These are phyloP conservation scores for Mantis religiosa DNA, from an alignment of 2,888 invertebrate species.

Conservation along the genomic window DNA sequence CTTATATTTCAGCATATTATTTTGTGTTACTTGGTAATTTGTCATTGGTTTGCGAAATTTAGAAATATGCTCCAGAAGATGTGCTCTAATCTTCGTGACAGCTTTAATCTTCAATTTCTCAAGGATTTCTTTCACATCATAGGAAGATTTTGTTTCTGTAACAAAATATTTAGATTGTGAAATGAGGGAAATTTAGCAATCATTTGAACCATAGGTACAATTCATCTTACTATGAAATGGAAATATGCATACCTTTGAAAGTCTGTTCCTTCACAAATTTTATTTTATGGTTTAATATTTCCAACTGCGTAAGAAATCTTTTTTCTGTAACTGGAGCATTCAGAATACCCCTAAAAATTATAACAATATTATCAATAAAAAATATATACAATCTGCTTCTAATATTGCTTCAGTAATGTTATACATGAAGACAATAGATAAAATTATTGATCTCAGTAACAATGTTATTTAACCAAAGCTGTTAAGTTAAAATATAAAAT, in stretches of 20 bases:
- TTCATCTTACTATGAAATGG: neutral
- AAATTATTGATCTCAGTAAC: too few relatives aligned
- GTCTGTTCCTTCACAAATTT: constrained; percentile 93
- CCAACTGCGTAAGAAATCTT: constrained; percentile 85
- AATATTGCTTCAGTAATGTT: too few relatives aligned
- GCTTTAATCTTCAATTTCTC: constrained; percentile 93
- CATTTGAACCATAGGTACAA: neutral
- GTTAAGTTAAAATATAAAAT: too few relatives aligned
- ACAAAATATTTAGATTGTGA: neutral
- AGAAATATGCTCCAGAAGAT: constrained; percentile 90
- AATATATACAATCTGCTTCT: neutral
- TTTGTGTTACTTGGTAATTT: constrained; percentile 98
- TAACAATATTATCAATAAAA: constrained; percentile 14
- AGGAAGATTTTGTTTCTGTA: constrained; percentile 54
- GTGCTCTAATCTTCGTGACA: constrained; percentile 89
- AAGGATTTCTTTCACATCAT: constrained; percentile 91
- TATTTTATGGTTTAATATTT: constrained; percentile 92
- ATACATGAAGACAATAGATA: too few relatives aligned
- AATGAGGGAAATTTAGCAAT: neutral
- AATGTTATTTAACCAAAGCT: too few relatives aligned
- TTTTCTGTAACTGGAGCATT: constrained; percentile 90
- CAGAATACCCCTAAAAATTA: constrained; percentile 70
- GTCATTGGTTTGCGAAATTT: constrained; percentile 97
- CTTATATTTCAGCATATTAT: constrained; percentile 94
- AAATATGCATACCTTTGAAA: constrained; percentile 62